Conservation (phyloP, 1,140 invertebrate species). For the Pentalonia nigronervosa region DNA sequence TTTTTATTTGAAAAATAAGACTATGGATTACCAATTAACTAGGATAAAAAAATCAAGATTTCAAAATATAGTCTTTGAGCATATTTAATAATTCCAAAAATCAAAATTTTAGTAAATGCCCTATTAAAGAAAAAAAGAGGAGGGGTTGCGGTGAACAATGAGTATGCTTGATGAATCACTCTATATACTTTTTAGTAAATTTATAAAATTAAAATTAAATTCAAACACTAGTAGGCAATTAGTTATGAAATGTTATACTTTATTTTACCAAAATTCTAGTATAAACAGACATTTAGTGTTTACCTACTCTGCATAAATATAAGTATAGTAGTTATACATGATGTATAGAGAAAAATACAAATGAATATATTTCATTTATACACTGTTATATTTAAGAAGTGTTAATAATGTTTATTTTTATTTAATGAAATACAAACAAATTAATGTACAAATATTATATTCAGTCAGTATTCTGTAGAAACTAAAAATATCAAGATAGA, state of each 20-base stretch:
- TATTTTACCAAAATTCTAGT: background rate
- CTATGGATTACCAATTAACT: no score
- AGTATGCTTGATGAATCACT: no score
- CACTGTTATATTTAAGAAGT: background rate
- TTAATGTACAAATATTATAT: background rate
- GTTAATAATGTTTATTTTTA: background rate
- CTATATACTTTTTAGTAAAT: background rate
- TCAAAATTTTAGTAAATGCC: no score
- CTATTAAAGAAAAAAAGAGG: no score
- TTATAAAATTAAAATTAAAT: background rate
- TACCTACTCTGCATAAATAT: background rate
- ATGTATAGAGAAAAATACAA: background rate
- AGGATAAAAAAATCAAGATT: no score
- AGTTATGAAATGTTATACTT: background rate
- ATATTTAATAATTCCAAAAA: no score
- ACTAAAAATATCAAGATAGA: background rate
- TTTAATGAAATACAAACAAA: conserved; percentile 3
- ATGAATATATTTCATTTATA: background rate
- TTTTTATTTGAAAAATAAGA: no score
- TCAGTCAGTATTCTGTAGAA: background rate
- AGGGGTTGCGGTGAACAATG: no score
- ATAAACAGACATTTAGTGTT: background rate
- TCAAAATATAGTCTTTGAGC: no score
- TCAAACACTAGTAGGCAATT: background rate
- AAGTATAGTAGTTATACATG: background rate